These are phyloP conservation scores for Galeruca laticollis DNA, from an alignment of 2,888 invertebrate genomes.

Conservation along the genomic window DNA sequence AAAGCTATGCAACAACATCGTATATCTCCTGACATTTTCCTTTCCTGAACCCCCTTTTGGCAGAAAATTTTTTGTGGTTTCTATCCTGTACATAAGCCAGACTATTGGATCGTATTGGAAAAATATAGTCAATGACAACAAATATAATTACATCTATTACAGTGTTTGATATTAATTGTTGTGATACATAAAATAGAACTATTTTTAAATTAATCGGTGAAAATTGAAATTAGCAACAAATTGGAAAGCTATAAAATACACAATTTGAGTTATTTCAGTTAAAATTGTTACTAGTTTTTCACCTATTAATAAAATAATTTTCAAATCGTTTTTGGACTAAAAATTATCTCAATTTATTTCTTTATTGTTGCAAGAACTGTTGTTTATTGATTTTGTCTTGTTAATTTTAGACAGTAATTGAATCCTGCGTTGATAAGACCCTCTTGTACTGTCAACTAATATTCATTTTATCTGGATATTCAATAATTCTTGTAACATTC, in stretches of 20 bases:
- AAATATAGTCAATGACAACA: not conserved
- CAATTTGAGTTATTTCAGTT: too few species aligned
- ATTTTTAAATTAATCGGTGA: not conserved
- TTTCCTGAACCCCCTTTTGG: too few species aligned
- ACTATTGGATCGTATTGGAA: too few species aligned
- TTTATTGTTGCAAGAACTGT: not conserved
- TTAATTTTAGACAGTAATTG: too few species aligned
- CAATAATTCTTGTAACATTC: constrained; percentile 33
- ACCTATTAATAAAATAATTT: constrained; percentile 2
- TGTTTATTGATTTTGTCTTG: not conserved
- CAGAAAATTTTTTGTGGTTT: too few species aligned
- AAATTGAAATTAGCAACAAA: not conserved
- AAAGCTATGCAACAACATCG: too few species aligned
- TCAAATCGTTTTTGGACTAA: not conserved
- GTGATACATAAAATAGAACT: constrained; percentile 3
- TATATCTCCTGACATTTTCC: too few species aligned
- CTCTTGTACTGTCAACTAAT: too few species aligned
- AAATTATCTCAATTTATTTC: constrained; percentile 13
- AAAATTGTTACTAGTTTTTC: not conserved
- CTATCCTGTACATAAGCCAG: too few species aligned
- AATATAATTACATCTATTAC: not conserved
- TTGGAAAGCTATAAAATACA: too few species aligned
- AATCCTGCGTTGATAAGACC: too few species aligned
- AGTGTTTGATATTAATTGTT: constrained; percentile 23
- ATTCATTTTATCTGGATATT: constrained; percentile 14